Conservation (phyloP, 2,113 vertebrate genomes). For the Emydocephalus ijimae region DNA sequence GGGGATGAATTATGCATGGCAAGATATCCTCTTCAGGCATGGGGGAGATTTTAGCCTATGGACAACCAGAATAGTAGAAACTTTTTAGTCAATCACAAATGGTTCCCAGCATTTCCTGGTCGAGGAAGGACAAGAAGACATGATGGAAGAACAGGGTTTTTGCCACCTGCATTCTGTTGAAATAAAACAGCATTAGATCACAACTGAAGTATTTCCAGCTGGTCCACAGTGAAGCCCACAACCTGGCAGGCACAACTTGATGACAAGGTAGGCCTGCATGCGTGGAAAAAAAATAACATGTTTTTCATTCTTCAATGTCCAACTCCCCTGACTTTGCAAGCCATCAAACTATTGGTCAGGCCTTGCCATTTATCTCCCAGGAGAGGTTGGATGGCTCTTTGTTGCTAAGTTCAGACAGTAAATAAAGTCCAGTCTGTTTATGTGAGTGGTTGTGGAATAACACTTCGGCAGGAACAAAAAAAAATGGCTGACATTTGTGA, state of each 20-base stretch:
- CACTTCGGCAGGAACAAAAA: background rate
- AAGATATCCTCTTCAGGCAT: background rate
- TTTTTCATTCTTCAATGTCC: background rate
- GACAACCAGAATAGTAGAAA: background rate
- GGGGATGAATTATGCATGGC: background rate
- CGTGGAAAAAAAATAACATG: background rate
- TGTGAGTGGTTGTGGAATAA: background rate
- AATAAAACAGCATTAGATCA: constrained; percentile 12
- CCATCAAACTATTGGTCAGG: background rate
- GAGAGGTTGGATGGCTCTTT: background rate
- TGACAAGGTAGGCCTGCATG: background rate
- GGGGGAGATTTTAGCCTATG: background rate
- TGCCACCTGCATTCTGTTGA: background rate
- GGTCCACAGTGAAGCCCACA: background rate
- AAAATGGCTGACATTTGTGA: background rate
- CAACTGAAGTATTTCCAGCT: background rate
- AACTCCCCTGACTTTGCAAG: background rate
- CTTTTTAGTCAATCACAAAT: background rate
- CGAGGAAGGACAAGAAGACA: background rate
- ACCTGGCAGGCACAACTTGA: background rate
- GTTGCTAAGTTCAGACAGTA: background rate
- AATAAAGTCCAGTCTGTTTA: background rate
- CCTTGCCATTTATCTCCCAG: background rate
- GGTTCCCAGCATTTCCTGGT: constrained; percentile 19
- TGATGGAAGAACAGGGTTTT: background rate